phyloP scores from a whole-genome alignment of 2,797 vertebrate genomes.

The Cetoscarus ocellatus region DNA sequence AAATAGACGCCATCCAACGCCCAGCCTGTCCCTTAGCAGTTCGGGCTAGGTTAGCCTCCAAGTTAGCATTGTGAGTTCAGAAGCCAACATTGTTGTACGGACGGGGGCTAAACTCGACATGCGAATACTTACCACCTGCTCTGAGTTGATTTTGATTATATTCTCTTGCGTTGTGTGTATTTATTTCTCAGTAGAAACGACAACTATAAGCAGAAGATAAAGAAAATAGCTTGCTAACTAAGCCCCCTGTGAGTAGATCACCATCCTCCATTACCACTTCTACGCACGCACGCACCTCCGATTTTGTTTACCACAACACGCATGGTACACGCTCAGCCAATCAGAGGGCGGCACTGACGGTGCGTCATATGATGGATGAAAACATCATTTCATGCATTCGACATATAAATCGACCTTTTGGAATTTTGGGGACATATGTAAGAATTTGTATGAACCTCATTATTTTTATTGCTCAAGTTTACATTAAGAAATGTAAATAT shows the following conservation, averaged over 20 bases:
- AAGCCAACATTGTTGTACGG: slow-evolving; percentile 20
- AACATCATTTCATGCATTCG: neutral
- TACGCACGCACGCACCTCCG: slow-evolving; percentile 64
- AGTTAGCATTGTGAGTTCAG: slow-evolving; percentile 57
- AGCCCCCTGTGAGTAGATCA: slow-evolving; percentile 35
- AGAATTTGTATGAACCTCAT: no score
- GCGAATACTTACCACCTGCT: slow-evolving; percentile 55
- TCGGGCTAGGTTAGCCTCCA: slow-evolving; percentile 35
- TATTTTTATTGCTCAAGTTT: no score
- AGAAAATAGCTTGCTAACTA: slow-evolving; percentile 48
- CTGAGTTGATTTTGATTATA: slow-evolving; percentile 5
- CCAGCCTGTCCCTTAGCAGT: slow-evolving; percentile 31
- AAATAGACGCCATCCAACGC: slow-evolving; percentile 46
- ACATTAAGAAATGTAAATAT: no score
- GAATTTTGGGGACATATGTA: no score
- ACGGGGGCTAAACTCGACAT: neutral
- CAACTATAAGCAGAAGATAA: neutral
- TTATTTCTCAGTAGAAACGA: neutral
- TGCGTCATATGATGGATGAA: neutral
- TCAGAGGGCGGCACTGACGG: slow-evolving; percentile 31
- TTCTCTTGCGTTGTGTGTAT: slow-evolving; percentile 2
- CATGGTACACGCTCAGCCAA: slow-evolving; percentile 76
- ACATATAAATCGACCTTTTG: no score
- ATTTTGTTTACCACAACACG: slow-evolving; percentile 82
- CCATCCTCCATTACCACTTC: slow-evolving; percentile 69